Evolutionary conservation across 2,797 vertebrate species (phyloP).

Genomic region (Catamblyrhynchus diadema): DNA sequence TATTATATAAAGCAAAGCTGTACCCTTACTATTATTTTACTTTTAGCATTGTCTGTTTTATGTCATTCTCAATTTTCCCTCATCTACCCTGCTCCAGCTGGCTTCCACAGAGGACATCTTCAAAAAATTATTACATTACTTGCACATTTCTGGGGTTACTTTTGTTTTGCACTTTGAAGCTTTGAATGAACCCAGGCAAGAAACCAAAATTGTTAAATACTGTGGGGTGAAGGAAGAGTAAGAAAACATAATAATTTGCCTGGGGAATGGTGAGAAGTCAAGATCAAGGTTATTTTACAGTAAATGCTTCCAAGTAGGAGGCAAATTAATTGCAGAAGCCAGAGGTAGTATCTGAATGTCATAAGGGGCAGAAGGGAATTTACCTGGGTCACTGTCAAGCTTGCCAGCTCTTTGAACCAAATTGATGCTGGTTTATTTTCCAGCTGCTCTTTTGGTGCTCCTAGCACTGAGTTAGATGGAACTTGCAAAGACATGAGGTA

Average conservation of each 20-base stretch:
- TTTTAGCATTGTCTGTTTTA: not conserved
- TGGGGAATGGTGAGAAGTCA: not conserved
- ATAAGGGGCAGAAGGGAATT: not conserved
- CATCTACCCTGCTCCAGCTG: not conserved
- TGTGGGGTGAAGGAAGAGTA: not conserved
- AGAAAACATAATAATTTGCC: slow-evolving; percentile 17
- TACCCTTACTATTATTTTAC: not conserved
- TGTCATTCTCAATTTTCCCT: not conserved
- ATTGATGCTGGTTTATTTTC: not conserved
- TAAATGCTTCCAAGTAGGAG: not conserved
- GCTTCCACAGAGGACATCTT: not conserved
- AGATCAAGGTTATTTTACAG: slow-evolving; percentile 31
- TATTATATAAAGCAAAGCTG: not conserved
- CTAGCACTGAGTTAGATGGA: not conserved
- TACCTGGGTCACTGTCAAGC: not conserved
- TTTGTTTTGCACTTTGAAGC: slow-evolving; percentile 2
- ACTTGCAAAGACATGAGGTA: not conserved
- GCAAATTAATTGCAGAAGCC: not conserved
- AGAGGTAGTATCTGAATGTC: not conserved
- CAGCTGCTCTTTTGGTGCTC: not conserved
- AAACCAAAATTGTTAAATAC: slow-evolving; percentile 11
- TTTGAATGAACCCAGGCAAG: not conserved
- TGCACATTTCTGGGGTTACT: not conserved
- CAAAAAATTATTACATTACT: not conserved
- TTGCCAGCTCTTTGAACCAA: not conserved